Base-by-base conservation (phyloP, 2,888 invertebrate species). In the Panzeria rudis region DNA sequence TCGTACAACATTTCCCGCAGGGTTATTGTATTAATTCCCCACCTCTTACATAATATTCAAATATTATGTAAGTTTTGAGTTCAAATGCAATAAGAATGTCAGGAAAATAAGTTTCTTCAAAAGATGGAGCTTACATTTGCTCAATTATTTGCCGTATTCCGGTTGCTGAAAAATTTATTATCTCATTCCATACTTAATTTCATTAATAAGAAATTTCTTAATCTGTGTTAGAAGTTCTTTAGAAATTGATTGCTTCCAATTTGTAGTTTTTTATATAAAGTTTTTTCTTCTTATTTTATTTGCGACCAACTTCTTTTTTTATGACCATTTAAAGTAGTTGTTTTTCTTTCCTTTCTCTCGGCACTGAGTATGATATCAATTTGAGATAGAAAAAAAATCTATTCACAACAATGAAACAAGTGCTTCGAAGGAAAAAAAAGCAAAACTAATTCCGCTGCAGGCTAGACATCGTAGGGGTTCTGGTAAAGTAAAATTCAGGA, bases 291-390 rank as follows among this genome's bases (percentile, higher is more conserved):
- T 23, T 25, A 9, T 23, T 59, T 11, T 59, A 20, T 32, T 32
- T 54, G 29, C 20, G 20, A 23, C 29, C 75, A 41, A 44, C 47
- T 68, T 47, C 41, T 76, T 56, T 54, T 52, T 41, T 44, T 59
- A 56, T 68, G 76, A 23, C 7, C 56, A 56, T 76, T 69, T 76
- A 61, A 44, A 66, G 41, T 66, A 13, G 35, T 13, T 38, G 13
- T 56, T 47, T 73, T 15, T 23, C 38, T 35, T 20, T 23, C 9
- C 9, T 73, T 75, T 64, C 23, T 56, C 35, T 41, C 25, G 38
- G 75, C 64, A 69, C 47, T 64, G 15, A 15, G 54, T 64, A 54
- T 47, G 64, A 47, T 83, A 83, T 47, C 82, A 83, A 72, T 72
- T 83, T 83, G 50, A 77, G 66, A 50, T 71, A 38, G 6, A 66